Evolutionary conservation across 2,888 invertebrate genomes (phyloP).

Genomic region (Sarcophaga variegata): DNA sequence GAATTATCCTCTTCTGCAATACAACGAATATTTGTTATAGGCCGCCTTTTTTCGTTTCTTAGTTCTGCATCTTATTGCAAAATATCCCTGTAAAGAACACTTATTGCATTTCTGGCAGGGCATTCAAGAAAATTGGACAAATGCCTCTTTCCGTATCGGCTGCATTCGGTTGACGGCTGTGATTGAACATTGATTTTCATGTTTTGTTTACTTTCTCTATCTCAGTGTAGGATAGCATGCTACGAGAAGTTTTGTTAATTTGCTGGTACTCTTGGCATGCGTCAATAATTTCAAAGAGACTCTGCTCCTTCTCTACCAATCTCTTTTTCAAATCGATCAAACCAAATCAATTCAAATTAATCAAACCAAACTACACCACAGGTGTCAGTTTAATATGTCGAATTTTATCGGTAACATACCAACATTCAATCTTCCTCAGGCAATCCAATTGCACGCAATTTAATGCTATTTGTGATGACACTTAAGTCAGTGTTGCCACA

Average conservation of each 20-base stretch:
- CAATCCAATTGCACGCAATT: slow-evolving; percentile 32
- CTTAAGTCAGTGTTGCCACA: no score
- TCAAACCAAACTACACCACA: slow-evolving; percentile 26
- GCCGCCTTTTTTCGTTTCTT: slow-evolving; percentile 14
- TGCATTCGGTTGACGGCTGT: slow-evolving; percentile 43
- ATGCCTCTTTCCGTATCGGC: slow-evolving; percentile 43
- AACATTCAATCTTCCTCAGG: background rate
- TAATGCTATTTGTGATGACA: background rate
- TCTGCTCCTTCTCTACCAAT: slow-evolving; percentile 59
- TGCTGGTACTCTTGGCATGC: slow-evolving; percentile 57
- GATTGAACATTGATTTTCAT: slow-evolving; percentile 35
- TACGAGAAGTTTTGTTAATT: slow-evolving; percentile 40
- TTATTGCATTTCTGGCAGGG: slow-evolving; percentile 54
- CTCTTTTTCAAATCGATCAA: slow-evolving; percentile 57
- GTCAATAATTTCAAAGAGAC: slow-evolving; percentile 43
- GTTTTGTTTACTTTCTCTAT: slow-evolving; percentile 50
- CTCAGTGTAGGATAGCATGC: slow-evolving; percentile 13
- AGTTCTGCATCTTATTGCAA: slow-evolving; percentile 59
- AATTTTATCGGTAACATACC: slow-evolving; percentile 44
- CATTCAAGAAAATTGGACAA: slow-evolving; percentile 31
- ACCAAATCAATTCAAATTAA: slow-evolving; percentile 16
- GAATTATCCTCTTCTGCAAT: no score
- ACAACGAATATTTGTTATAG: no score
- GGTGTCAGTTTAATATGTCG: slow-evolving; percentile 22
- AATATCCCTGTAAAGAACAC: slow-evolving; percentile 21